Evolutionary conservation across 1,140 invertebrate species (phyloP).

Genomic region (Trichonephila clavipes): DNA sequence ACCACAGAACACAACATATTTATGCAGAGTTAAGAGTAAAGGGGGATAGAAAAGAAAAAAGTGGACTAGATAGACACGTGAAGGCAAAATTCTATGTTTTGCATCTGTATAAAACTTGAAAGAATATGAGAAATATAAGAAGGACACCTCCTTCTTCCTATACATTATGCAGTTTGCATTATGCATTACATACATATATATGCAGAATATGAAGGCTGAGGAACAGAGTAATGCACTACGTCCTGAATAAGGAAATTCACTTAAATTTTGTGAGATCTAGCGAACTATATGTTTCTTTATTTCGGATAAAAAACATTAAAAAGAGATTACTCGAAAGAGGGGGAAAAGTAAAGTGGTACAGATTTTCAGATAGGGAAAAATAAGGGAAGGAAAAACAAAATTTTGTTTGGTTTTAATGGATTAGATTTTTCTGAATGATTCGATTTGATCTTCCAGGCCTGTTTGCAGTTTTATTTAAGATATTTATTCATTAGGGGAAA

Average conservation of each 20-base stretch:
- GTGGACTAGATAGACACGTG: background rate
- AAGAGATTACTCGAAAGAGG: constrained; percentile 58
- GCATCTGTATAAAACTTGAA: constrained; percentile 62
- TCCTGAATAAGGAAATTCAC: constrained; percentile 63
- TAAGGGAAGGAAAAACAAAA: background rate
- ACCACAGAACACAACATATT: constrained; percentile 30
- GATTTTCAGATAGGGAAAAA: background rate
- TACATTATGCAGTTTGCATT: constrained; percentile 71
- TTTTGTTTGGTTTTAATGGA: constrained; percentile 64
- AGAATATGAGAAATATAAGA: constrained; percentile 55
- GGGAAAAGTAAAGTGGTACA: background rate
- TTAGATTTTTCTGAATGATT: constrained; percentile 62
- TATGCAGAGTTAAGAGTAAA: constrained; percentile 23
- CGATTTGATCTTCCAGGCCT: constrained; percentile 47
- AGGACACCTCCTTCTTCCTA: constrained; percentile 19
- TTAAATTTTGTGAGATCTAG: constrained; percentile 56
- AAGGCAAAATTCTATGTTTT: constrained; percentile 34
- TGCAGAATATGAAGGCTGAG: constrained; percentile 36
- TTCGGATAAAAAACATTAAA: constrained; percentile 71
- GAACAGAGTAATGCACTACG: constrained; percentile 23
- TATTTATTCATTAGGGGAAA: constrained; percentile 52
- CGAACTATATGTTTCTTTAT: constrained; percentile 62
- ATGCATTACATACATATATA: constrained; percentile 73
- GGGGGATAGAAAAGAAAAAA: background rate
- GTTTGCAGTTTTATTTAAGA: constrained; percentile 42